phyloP scores from a whole-genome alignment of 1,140 invertebrate genomes.

The Drosophila erecta region DNA sequence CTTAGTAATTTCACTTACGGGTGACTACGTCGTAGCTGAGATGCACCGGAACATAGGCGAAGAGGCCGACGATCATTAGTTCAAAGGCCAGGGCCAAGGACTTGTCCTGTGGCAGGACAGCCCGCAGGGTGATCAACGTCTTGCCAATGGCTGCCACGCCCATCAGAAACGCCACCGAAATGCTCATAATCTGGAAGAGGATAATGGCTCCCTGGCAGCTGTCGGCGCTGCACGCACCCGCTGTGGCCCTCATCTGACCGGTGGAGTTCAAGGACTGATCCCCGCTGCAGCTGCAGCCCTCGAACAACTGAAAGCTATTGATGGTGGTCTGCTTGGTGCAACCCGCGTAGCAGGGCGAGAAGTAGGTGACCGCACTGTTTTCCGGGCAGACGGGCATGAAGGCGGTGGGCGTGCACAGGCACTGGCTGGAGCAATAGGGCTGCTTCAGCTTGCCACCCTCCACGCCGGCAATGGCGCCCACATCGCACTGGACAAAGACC shows the following conservation, averaged over 20 bases:
- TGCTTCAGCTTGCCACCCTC: conserved; percentile 84
- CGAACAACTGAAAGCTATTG: conserved; percentile 85
- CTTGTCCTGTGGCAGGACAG: conserved; percentile 86
- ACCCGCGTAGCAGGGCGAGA: conserved; percentile 90
- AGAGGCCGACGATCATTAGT: conserved; percentile 85
- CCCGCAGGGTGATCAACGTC: conserved; percentile 86
- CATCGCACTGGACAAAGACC: conserved; percentile 87
- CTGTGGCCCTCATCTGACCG: conserved; percentile 68
- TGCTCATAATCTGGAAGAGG: conserved; percentile 85
- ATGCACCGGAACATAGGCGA: conserved; percentile 86
- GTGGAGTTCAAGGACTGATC: conserved; percentile 51
- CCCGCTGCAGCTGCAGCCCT: conserved; percentile 86
- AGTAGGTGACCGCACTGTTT: conserved; percentile 86
- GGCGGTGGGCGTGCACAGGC: conserved; percentile 86
- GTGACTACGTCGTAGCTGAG: conserved; percentile 86
- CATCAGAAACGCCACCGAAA: conserved; percentile 83
- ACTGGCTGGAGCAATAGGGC: conserved; percentile 87
- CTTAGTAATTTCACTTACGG: conserved; percentile 66
- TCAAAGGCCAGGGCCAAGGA: conserved; percentile 87
- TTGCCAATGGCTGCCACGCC: conserved; percentile 86
- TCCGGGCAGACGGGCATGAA: conserved; percentile 89
- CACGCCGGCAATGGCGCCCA: conserved; percentile 84
- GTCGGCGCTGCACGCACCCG: conserved; percentile 86
- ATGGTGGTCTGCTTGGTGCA: conserved; percentile 85
- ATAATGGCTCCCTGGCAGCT: conserved; percentile 86